Evolutionary conservation across 2,113 vertebrate genomes (phyloP).

Genomic region (Alaudala cheleensis): DNA sequence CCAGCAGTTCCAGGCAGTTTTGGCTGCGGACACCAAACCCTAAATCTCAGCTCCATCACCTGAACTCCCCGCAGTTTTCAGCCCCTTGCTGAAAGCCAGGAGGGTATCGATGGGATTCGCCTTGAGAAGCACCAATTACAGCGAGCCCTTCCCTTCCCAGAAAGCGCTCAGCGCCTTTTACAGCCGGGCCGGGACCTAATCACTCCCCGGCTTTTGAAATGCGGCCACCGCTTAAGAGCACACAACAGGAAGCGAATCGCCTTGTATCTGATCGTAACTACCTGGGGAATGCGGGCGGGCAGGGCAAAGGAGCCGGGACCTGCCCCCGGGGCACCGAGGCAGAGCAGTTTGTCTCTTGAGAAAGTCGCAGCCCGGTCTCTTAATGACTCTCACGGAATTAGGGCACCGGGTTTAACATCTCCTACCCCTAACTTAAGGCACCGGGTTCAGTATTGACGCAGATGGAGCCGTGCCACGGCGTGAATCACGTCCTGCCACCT

Average conservation of each 20-base stretch:
- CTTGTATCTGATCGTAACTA: constrained; percentile 39
- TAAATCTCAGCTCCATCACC: neutral
- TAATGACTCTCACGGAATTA: neutral
- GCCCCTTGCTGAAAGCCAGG: neutral
- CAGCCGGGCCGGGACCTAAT: neutral
- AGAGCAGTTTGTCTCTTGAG: constrained; percentile 36
- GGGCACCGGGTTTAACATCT: neutral
- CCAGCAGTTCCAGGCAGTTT: neutral
- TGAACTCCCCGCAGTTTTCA: neutral
- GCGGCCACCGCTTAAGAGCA: constrained; percentile 41
- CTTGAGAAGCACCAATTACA: neutral
- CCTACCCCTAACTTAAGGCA: constrained; percentile 15
- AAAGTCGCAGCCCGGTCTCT: constrained; percentile 15
- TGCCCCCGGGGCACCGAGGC: constrained; percentile 5
- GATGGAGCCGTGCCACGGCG: neutral
- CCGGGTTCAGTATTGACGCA: constrained; percentile 25
- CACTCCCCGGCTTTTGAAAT: constrained; percentile 47
- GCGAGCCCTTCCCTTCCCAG: neutral
- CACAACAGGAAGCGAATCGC: constrained; percentile 58
- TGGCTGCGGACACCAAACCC: neutral
- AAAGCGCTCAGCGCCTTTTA: constrained; percentile 3
- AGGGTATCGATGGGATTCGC: neutral
- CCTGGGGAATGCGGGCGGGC: constrained; percentile 43
- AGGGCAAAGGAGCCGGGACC: neutral
- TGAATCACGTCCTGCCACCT: constrained; percentile 51